Conservation (phyloP, 1,140 invertebrate genomes). For the Steinernema feltiae region DNA sequence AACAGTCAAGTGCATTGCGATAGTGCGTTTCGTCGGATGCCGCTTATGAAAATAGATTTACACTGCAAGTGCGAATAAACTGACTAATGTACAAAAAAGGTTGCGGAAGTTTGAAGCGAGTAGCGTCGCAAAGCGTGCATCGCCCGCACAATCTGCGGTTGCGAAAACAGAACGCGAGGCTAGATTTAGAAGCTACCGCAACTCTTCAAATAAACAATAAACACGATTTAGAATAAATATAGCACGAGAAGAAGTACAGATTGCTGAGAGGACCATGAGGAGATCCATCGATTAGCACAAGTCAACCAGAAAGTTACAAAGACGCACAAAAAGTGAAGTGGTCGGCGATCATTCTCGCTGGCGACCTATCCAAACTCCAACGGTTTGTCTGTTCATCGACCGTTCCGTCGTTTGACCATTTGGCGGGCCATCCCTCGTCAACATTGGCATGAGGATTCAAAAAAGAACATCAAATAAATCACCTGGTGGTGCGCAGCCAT, state of each 20-base stretch:
- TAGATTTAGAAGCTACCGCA: background rate
- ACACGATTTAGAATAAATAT: conserved; percentile 9
- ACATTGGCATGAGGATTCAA: background rate
- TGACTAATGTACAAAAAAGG: background rate
- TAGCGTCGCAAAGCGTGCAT: too few relatives aligned
- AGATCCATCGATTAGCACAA: background rate
- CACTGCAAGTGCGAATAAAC: background rate
- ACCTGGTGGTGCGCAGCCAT: background rate
- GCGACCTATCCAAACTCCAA: background rate
- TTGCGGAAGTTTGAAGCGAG: too few relatives aligned
- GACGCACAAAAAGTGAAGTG: background rate
- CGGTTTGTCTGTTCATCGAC: background rate
- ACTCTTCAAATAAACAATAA: conserved; percentile 10
- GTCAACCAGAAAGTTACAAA: background rate
- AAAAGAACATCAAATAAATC: background rate
- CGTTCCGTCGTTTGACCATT: background rate
- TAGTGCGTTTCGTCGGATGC: background rate
- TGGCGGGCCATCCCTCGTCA: background rate
- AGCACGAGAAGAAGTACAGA: background rate
- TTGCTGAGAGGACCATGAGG: background rate
- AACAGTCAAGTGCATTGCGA: background rate
- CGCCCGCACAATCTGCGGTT: too few relatives aligned
- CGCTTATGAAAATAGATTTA: background rate
- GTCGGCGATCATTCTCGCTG: background rate
- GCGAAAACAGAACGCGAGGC: background rate